Percentiles rank a stretch among this genome's conserved stretches.
These are phyloP conservation scores for Plagodis pulveraria DNA, from an alignment of 2,888 invertebrate genomes.

Conservation along the genomic window DNA sequence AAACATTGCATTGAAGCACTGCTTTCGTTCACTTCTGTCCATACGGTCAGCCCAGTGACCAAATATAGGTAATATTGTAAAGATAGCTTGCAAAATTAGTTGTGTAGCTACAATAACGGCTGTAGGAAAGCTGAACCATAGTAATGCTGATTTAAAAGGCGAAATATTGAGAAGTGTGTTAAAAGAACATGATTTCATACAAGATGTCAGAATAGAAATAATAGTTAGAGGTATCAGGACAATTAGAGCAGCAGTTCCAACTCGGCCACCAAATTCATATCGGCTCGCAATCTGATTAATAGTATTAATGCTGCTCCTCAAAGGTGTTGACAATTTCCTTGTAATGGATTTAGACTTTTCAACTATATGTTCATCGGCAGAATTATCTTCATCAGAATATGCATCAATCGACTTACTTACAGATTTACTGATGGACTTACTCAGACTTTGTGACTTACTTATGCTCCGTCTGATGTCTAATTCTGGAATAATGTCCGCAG, in stretches of 20 bases:
- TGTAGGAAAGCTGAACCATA: constrained; percentile 63
- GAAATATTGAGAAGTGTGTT: constrained; percentile 39
- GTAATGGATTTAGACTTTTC: constrained; percentile 60
- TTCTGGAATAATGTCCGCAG: constrained; percentile 57
- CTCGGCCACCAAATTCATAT: constrained; percentile 74
- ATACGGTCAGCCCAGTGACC: constrained; percentile 69
- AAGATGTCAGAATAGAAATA: constrained; percentile 64
- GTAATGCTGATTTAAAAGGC: constrained; percentile 29
- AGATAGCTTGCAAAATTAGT: constrained; percentile 73
- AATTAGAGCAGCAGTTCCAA: constrained; percentile 61
- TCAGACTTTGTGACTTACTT: constrained; percentile 62
- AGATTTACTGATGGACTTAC: constrained; percentile 70
- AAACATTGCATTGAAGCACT: constrained; percentile 84
- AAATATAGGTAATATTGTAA: constrained; percentile 83
- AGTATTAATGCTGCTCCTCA: constrained; percentile 59
- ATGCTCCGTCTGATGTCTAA: constrained; percentile 65
- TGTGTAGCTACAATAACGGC: constrained; percentile 66
- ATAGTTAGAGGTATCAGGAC: constrained; percentile 67
- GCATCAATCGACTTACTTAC: constrained; percentile 68
- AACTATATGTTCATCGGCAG: constrained; percentile 56
- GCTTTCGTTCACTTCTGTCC: constrained; percentile 57
- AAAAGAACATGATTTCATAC: constrained; percentile 66
- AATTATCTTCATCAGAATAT: constrained; percentile 72
- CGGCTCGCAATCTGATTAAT: constrained; percentile 51
- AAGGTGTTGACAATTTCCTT: constrained; percentile 73